A percentile compares a stretch with the other conserved stretches of the same genome.
phyloP scores from a whole-genome alignment of 2,888 invertebrate genomes.

The Candidula unifasciata region DNA sequence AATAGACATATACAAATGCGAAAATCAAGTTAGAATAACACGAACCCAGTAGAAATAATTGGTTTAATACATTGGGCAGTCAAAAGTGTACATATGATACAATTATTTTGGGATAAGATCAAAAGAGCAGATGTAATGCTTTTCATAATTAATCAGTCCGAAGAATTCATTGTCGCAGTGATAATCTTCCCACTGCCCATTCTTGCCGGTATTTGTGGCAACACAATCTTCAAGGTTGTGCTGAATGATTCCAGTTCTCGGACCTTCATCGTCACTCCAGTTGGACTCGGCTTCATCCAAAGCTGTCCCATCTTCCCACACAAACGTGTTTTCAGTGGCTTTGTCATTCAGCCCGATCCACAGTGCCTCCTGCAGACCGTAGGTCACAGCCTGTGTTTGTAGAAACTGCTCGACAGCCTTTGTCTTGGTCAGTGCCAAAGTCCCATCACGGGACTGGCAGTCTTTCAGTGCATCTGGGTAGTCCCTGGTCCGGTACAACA shows the following conservation, averaged over 20 bases:
- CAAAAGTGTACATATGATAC: neutral
- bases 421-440: conserved; percentile 44
- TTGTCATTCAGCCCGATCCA: conserved; percentile 46
- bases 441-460: conserved; percentile 37
- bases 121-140: conserved; percentile 16
- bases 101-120: neutral
- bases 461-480: conserved; percentile 36
- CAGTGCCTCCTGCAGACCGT: neutral
- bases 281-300: conserved; percentile 3
- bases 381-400: neutral
- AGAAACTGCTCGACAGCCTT: conserved; percentile 37
- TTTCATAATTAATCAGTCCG: conserved; percentile 25
- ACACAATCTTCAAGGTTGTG: conserved; percentile 32
- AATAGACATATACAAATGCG: too few relatives aligned
- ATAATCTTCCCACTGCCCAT: conserved; percentile 11
- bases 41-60: too few relatives aligned
- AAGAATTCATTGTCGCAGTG: conserved; percentile 37
- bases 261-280: conserved; percentile 28
- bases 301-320: conserved; percentile 41
- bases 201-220: neutral
- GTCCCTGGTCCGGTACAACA: conserved; percentile 21
- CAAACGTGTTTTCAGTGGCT: conserved; percentile 15
- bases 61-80: too few relatives aligned
- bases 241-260: neutral
- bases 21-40: too few relatives aligned